Percentiles rank a stretch among this genome's conserved stretches.
Evolutionary conservation across 2,888 invertebrate genomes (phyloP).

Genomic region (Mesopsocus fuscifrons): DNA sequence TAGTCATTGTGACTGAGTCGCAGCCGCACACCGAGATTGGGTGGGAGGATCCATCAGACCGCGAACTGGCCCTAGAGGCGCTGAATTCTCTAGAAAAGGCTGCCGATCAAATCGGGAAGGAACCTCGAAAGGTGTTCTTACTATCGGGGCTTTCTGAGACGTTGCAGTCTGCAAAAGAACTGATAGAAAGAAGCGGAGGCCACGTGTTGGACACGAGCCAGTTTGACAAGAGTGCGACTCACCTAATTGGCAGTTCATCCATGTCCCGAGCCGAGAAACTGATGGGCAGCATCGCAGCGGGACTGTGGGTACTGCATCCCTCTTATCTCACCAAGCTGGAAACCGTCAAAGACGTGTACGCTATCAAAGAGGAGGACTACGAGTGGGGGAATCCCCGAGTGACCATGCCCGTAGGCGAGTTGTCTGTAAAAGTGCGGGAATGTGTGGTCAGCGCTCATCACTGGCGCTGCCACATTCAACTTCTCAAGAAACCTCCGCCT

Average conservation of each 20-base stretch:
- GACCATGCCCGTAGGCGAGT: constrained; percentile 10
- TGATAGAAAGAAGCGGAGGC: constrained; percentile 43
- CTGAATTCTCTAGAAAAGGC: constrained; percentile 8
- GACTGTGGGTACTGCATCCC: constrained; percentile 75
- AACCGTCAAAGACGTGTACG: neutral
- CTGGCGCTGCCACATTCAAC: neutral
- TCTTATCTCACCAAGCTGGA: constrained; percentile 53
- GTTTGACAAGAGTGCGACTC: constrained; percentile 48
- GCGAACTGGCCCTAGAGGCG: constrained; percentile 1
- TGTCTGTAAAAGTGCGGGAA: neutral
- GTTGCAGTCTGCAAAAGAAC: constrained; percentile 30
- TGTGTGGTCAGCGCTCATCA: neutral
- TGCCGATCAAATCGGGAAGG: neutral
- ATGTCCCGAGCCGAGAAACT: constrained; percentile 72
- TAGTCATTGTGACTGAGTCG: constrained; percentile 12
- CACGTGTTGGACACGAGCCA: constrained; percentile 32
- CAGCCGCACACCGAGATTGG: constrained; percentile 13
- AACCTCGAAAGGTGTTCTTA: neutral
- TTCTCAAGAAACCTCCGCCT: constrained; percentile 21
- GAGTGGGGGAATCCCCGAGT: constrained; percentile 70
- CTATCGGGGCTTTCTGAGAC: constrained; percentile 25
- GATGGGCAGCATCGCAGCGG: constrained; percentile 66
- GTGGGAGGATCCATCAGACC: constrained; percentile 15
- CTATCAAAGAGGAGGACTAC: constrained; percentile 50
- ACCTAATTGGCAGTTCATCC: constrained; percentile 49